Conservation (phyloP, 2,888 invertebrate genomes). For the Eupithecia inturbata region DNA sequence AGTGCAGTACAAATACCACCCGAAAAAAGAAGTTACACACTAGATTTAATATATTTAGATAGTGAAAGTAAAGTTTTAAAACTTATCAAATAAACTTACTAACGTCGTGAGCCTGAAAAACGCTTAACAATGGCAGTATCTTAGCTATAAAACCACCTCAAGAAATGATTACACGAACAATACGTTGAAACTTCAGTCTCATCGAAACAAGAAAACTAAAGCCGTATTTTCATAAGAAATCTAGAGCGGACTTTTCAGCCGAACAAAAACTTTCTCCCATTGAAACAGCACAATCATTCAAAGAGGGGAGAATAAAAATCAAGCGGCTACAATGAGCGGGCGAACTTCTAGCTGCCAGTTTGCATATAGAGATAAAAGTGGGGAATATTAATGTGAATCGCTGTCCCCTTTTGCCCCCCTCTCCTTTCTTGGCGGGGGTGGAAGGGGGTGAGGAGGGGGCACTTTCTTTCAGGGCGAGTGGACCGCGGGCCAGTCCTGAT, state of each 20-base stretch:
- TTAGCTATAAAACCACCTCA: conserved; percentile 31
- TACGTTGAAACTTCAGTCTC: conserved; percentile 45
- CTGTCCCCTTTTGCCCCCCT: conserved; percentile 57
- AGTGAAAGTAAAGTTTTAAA: background rate
- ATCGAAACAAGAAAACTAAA: conserved; percentile 57
- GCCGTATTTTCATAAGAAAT: conserved; percentile 59
- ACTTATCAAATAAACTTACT: background rate
- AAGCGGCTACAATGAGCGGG: conserved; percentile 81
- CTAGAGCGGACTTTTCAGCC: conserved; percentile 63
- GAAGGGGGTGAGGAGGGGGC: conserved; percentile 53
- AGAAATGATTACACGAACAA: conserved; percentile 35
- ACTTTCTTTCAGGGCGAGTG: conserved; percentile 76
- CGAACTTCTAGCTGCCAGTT: conserved; percentile 82
- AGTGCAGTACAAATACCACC: background rate
- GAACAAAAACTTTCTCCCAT: conserved; percentile 76
- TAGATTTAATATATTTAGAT: no score
- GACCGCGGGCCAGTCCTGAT: conserved; percentile 82
- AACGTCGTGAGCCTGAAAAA: background rate
- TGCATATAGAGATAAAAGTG: conserved; percentile 85
- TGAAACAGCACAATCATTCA: conserved; percentile 83
- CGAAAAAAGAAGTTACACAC: background rate
- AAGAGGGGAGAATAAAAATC: conserved; percentile 69
- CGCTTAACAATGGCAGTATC: background rate
- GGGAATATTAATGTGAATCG: conserved; percentile 84
- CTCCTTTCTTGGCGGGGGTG: conserved; percentile 48